phyloP scores from a whole-genome alignment of 2,888 invertebrate species.

The Disparrhopalites patrizii region DNA sequence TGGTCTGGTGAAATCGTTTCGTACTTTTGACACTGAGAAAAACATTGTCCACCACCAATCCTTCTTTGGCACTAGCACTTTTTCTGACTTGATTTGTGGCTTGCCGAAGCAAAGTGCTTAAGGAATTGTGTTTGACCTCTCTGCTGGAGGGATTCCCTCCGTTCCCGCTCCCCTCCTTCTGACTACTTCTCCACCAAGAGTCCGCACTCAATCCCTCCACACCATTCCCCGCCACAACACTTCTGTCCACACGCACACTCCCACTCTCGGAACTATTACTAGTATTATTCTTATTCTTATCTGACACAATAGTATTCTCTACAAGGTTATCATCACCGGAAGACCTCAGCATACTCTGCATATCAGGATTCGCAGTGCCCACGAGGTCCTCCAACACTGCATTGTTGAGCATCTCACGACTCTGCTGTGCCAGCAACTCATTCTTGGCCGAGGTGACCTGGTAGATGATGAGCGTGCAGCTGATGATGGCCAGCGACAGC shows the following conservation, averaged over 20 bases:
- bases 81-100: conserved; percentile 6
- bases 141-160: no score
- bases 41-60: conserved; percentile 65
- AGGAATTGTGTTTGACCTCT: no score
- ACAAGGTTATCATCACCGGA: no score
- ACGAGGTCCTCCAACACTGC: not conserved
- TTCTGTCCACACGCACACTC: conserved; percentile 1
- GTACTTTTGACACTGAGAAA: conserved; percentile 96
- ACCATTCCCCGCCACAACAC: not conserved
- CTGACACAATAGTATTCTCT: no score
- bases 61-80: conserved; percentile 15
- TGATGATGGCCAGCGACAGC: conserved; percentile 31
- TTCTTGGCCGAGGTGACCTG: conserved; percentile 29
- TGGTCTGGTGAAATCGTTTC: conserved; percentile 74
- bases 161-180: no score
- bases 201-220: not conserved
- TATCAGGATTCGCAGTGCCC: no score
- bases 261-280: conserved; percentile 1
- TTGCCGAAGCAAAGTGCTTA: no score
- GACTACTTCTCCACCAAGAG: no score
- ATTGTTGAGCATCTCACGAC: not conserved
- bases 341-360: no score
- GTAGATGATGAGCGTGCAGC: conserved; percentile 33
- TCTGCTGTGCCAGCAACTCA: not conserved
- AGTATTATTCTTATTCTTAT: not conserved